phyloP scores from a whole-genome alignment of 1,140 invertebrate genomes.

The Cherax quadricarinatus region DNA sequence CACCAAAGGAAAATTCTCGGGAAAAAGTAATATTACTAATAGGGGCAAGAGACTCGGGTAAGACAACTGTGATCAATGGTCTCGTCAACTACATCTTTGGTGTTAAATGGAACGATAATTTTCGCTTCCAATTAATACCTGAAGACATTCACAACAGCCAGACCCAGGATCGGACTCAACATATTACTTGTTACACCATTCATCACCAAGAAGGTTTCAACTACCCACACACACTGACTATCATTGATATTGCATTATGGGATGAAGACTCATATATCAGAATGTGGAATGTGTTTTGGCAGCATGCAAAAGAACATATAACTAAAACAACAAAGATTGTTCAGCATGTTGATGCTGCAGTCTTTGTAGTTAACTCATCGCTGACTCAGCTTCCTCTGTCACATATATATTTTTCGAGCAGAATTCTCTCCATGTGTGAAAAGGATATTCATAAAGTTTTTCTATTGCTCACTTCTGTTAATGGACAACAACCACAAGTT shows the following conservation, averaged over 20 bases:
- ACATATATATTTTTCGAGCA: slow-evolving; percentile 31
- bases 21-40: slow-evolving; percentile 45
- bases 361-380: slow-evolving; percentile 20
- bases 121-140: slow-evolving; percentile 22
- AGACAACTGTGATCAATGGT: slow-evolving; percentile 39
- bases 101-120: slow-evolving; percentile 26
- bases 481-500: slow-evolving; percentile 23
- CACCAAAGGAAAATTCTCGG: too few relatives aligned
- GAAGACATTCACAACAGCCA: slow-evolving; percentile 21
- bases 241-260: slow-evolving; percentile 37
- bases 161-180: slow-evolving; percentile 4
- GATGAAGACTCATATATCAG: background rate
- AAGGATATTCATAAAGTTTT: slow-evolving; percentile 37
- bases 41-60: slow-evolving; percentile 17
- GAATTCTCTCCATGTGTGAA: slow-evolving; percentile 27
- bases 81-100: slow-evolving; percentile 40
- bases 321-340: background rate
- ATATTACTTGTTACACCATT: slow-evolving; percentile 18
- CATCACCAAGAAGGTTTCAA: slow-evolving; percentile 21
- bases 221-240: slow-evolving; percentile 29
- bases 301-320: background rate
- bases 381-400: slow-evolving; percentile 23
- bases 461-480: slow-evolving; percentile 39
- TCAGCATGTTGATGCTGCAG: slow-evolving; percentile 16
- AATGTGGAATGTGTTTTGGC: too few relatives aligned